Evolutionary conservation across 2,797 vertebrate species (phyloP).

Genomic region (Helostoma temminkii): DNA sequence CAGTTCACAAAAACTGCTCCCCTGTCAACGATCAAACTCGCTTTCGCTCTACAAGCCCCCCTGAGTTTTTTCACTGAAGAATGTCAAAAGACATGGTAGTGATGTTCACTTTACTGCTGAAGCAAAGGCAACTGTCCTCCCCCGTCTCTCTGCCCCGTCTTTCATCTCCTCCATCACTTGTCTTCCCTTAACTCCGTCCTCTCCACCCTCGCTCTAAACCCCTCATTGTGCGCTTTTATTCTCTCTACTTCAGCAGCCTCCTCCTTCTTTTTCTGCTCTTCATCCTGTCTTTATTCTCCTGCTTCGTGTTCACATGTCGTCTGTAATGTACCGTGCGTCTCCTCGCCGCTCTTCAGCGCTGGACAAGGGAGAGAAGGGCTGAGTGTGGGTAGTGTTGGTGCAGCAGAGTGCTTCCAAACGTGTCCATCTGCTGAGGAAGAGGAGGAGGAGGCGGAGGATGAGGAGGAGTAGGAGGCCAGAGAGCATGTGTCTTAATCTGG

Average conservation of each 20-base stretch:
- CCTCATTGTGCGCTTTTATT: slow-evolving; percentile 50
- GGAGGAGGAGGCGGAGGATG: slow-evolving; percentile 25
- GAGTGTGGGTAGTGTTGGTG: slow-evolving; percentile 66
- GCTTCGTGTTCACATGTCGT: slow-evolving; percentile 33
- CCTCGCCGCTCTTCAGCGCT: slow-evolving; percentile 14
- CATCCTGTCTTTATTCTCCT: slow-evolving; percentile 26
- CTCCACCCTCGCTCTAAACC: slow-evolving; percentile 48
- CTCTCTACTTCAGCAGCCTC: slow-evolving; percentile 23
- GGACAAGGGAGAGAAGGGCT: slow-evolving; percentile 44
- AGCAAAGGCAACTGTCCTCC: slow-evolving; percentile 66
- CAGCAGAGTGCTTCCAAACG: slow-evolving; percentile 56
- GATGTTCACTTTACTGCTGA: slow-evolving; percentile 47
- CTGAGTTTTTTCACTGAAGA: neutral
- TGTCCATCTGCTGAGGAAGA: slow-evolving; percentile 67
- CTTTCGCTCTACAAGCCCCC: neutral
- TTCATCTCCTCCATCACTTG: slow-evolving; percentile 56
- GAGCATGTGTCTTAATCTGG: slow-evolving; percentile 68
- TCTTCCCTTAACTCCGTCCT: slow-evolving; percentile 46
- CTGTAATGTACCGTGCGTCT: slow-evolving; percentile 4
- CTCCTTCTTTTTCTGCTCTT: slow-evolving; percentile 22
- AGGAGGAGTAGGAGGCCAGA: slow-evolving; percentile 44
- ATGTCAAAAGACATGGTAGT: slow-evolving; percentile 48
- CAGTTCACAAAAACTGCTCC: neutral
- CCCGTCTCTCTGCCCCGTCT: slow-evolving; percentile 41
- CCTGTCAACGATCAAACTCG: neutral